A percentile compares a stretch with the other conserved stretches of the same genome.
These are phyloP conservation scores for Thamnaconus septentrionalis DNA, from an alignment of 2,113 vertebrate species.

Conservation along the genomic window DNA sequence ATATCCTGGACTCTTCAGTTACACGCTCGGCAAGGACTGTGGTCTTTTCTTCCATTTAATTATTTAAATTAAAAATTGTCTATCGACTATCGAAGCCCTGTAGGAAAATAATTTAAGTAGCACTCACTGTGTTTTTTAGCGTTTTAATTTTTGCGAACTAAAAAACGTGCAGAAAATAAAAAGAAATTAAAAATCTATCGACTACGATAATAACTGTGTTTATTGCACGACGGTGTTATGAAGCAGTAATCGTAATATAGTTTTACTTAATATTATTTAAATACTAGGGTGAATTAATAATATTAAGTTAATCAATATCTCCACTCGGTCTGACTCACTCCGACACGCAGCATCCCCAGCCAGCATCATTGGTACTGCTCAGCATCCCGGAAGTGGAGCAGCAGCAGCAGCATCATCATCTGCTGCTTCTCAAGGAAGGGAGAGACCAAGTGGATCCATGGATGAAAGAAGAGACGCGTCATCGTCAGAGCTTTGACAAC, in stretches of 20 bases:
- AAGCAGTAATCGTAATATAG: neutral
- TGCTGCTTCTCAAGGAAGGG: slow-evolving; percentile 41
- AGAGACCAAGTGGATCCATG: slow-evolving; percentile 33
- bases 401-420: slow-evolving; percentile 25
- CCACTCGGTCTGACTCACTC: no score
- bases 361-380: slow-evolving; percentile 42
- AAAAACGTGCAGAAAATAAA: neutral
- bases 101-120: no score
- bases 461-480: slow-evolving; percentile 37
- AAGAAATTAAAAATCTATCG: neutral
- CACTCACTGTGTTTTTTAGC: no score
- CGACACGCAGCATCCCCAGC: no score
- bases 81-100: no score
- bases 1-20: slow-evolving; percentile 41
- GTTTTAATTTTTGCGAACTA: no score
- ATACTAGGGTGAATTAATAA: neutral
- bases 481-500: slow-evolving; percentile 57
- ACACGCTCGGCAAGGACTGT: neutral
- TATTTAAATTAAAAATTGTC: no score
- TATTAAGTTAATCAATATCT: neutral
- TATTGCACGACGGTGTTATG: neutral
- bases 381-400: slow-evolving; percentile 67
- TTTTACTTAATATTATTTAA: no score
- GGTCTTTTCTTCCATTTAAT: no score
- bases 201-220: neutral